Conservation (phyloP, 2,797 vertebrate genomes). For the Anguilla pacifica region DNA sequence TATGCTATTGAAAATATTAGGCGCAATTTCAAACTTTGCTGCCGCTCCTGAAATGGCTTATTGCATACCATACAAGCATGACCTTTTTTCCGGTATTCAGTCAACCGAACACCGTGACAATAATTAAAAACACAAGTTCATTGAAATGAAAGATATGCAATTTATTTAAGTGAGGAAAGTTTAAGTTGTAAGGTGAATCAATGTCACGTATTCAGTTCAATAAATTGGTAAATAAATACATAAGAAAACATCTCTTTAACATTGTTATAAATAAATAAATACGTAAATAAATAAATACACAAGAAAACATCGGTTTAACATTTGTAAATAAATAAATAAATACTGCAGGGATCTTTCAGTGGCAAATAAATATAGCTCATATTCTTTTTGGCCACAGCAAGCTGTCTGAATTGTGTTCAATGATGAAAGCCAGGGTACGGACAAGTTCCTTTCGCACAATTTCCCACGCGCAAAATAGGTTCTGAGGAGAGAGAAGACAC, state of each 20-base stretch:
- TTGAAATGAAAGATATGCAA: background rate
- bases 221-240: background rate
- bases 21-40: background rate
- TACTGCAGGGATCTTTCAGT: background rate
- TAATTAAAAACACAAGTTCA: background rate
- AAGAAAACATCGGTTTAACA: too few relatives aligned
- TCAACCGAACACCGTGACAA: background rate
- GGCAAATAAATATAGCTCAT: background rate
- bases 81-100: background rate
- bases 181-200: background rate
- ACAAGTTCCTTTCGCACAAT: conserved; percentile 38
- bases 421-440: conserved; percentile 36
- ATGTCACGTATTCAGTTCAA: background rate
- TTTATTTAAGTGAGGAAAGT: background rate
- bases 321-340: background rate
- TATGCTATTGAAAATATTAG: background rate
- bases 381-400: conserved; percentile 9
- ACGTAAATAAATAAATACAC: background rate
- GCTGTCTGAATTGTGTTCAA: conserved; percentile 31
- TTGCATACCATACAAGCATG: background rate
- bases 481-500: conserved; percentile 25
- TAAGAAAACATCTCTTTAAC: background rate
- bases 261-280: conserved; percentile 12
- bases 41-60: background rate
- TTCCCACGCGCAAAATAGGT: conserved; percentile 47